Conservation (phyloP, 64 coral and sea anemone species). For the Pocillopora damicornis region DNA sequence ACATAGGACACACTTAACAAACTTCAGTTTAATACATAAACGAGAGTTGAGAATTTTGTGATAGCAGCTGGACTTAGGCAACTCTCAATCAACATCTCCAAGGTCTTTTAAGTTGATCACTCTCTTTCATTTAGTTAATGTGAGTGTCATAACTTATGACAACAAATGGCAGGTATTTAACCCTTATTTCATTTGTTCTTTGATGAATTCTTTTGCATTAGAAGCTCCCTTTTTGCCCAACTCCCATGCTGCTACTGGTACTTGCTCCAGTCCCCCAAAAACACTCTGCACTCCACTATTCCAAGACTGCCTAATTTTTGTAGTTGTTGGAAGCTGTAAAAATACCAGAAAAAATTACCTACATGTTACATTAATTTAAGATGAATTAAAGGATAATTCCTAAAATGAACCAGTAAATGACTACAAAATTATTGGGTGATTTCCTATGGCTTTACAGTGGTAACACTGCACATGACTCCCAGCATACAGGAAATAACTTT, state of each 20-base stretch:
- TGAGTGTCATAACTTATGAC: not conserved
- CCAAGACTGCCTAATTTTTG: slow-evolving; percentile 29
- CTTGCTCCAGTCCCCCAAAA: slow-evolving; percentile 23
- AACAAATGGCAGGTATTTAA: not conserved
- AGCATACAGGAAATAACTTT: no score
- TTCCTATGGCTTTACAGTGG: no score
- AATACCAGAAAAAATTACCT: not conserved
- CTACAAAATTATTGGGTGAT: no score
- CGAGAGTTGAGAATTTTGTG: no score
- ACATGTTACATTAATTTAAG: not conserved
- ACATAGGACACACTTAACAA: no score
- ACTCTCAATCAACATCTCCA: no score
- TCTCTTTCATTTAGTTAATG: not conserved
- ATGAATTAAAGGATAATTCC: not conserved
- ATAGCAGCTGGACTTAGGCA: no score
- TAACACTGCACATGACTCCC: no score
- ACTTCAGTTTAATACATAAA: no score
- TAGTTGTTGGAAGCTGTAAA: slow-evolving; percentile 16
- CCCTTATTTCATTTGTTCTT: slow-evolving; percentile 19
- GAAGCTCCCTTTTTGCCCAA: slow-evolving; percentile 18
- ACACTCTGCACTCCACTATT: slow-evolving; percentile 21
- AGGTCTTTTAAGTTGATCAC: not conserved
- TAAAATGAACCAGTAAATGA: no score
- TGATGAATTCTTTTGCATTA: slow-evolving; percentile 16
- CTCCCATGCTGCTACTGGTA: slow-evolving; percentile 7